Percentiles rank a stretch among this genome's conserved stretches.
These are phyloP conservation scores for Operophtera brumata DNA, from an alignment of 2,888 invertebrate genomes.

Conservation along the genomic window DNA sequence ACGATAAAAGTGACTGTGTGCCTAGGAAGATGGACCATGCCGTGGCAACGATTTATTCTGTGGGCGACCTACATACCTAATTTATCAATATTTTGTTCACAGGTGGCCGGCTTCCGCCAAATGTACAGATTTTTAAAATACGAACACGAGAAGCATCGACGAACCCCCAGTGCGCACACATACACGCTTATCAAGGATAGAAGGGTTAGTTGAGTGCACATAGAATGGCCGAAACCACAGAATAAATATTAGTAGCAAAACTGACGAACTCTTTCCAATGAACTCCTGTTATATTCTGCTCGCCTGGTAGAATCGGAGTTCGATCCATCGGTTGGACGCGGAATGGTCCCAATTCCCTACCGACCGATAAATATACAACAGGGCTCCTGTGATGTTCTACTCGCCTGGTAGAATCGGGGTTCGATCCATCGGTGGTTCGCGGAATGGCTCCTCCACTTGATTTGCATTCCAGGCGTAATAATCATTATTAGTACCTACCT, in stretches of 20 bases:
- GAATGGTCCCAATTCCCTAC: not conserved
- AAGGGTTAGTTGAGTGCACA: slow-evolving; percentile 69
- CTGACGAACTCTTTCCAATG: no score
- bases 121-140: slow-evolving; percentile 84
- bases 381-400: slow-evolving; percentile 28
- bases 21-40: no score
- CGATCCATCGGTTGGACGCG: slow-evolving; percentile 8
- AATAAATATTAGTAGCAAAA: no score
- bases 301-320: slow-evolving; percentile 40
- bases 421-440: slow-evolving; percentile 9
- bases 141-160: slow-evolving; percentile 79
- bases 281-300: slow-evolving; percentile 28
- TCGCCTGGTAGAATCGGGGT: slow-evolving; percentile 40
- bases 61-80: no score
- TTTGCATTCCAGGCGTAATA: no score
- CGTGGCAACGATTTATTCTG: no score
- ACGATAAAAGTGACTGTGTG: no score
- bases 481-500: no score
- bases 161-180: slow-evolving; percentile 77
- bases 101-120: slow-evolving; percentile 84
- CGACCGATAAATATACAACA: no score
- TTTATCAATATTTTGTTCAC: slow-evolving; percentile 25
- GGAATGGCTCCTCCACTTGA: not conserved
- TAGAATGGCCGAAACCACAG: no score
- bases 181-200: slow-evolving; percentile 76